These are phyloP conservation scores for Frieseomelitta varia DNA, from an alignment of 1,140 invertebrate genomes.

Conservation along the genomic window DNA sequence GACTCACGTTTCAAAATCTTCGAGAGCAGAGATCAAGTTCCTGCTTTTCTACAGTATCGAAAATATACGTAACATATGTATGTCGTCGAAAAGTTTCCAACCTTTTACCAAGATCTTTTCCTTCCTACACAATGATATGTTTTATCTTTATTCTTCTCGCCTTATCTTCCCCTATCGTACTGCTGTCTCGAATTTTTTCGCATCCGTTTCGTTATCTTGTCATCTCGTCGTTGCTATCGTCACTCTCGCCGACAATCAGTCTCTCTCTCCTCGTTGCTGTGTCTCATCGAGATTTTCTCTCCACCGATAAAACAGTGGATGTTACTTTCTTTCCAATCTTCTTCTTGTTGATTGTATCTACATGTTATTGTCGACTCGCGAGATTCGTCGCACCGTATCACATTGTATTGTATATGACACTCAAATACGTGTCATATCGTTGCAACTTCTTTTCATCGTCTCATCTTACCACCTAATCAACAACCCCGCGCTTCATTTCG, in stretches of 20 bases:
- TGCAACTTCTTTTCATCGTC: not conserved
- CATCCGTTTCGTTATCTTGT: not conserved
- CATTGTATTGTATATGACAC: too few species aligned
- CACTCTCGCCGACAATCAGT: not conserved
- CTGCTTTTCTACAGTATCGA: too few species aligned
- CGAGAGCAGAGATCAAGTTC: too few species aligned
- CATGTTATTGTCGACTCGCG: not conserved
- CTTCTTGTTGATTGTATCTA: not conserved
- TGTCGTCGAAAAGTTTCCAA: not conserved
- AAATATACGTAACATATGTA: too few species aligned
- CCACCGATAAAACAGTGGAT: not conserved
- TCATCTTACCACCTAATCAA: not conserved
- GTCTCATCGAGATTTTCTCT: not conserved
- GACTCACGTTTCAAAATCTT: too few species aligned
- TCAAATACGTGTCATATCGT: not conserved
- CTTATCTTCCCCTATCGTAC: not conserved
- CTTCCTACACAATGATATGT: not conserved
- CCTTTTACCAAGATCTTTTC: not conserved
- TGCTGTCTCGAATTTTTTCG: not conserved
- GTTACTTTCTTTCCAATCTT: not conserved
- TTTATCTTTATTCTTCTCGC: not conserved
- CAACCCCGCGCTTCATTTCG: not conserved
- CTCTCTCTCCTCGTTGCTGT: not conserved
- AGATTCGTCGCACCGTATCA: too few species aligned
- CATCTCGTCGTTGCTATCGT: too few species aligned